Percentiles rank a stretch among this genome's conserved stretches.
These are phyloP conservation scores for Styela clava DNA, from an alignment of 23 tunicate species.

Conservation along the genomic window DNA sequence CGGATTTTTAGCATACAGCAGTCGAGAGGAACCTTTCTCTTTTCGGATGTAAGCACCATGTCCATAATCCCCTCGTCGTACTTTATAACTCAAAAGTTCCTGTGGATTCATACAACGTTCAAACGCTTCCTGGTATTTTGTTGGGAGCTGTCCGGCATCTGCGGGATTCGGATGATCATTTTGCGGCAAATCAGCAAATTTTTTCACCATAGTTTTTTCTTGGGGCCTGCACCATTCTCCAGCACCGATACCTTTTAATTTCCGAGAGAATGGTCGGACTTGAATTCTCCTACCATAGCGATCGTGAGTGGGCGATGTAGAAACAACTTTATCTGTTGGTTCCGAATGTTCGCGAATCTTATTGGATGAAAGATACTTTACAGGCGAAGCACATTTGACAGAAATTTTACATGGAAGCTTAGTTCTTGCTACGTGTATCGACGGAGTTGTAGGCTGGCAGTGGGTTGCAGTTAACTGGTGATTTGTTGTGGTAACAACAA, in stretches of 20 bases:
- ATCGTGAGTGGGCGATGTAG: not conserved
- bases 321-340: not conserved
- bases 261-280: not conserved
- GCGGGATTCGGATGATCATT: not conserved
- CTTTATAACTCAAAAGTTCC: not conserved
- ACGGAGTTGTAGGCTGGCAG: not conserved
- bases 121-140: not conserved
- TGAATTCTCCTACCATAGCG: not conserved
- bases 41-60: not conserved
- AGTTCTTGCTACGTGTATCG: not conserved
- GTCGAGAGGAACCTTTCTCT: not conserved
- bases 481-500: not conserved
- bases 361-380: not conserved
- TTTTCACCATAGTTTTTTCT: not conserved
- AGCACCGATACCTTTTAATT: not conserved
- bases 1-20: not conserved
- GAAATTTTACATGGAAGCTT: not conserved
- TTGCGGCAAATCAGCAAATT: not conserved
- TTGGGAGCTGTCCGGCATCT: not conserved
- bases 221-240: slow-evolving; percentile 1
- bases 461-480: too few relatives aligned
- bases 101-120: not conserved
- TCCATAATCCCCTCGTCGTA: not conserved
- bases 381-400: not conserved
- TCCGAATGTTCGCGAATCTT: not conserved